Evolutionary conservation across 2,888 invertebrate genomes (phyloP).

Genomic region (Penaeus monodon): DNA sequence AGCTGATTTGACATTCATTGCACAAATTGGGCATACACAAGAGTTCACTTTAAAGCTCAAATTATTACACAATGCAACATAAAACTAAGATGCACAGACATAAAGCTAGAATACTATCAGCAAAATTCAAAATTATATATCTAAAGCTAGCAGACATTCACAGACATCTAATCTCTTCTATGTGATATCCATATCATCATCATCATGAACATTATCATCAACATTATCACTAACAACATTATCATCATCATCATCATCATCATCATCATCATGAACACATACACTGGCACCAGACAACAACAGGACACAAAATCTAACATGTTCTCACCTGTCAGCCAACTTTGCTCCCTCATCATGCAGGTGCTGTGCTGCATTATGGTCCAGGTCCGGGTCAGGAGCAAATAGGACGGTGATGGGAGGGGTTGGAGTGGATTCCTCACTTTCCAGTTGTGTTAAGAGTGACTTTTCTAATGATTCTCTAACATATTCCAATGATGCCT

Average conservation of each 20-base stretch:
- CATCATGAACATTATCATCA: slow-evolving; percentile 8
- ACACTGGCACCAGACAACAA: neutral
- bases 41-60: slow-evolving; percentile 28
- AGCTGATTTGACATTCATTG: slow-evolving; percentile 32
- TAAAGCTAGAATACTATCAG: neutral
- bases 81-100: slow-evolving; percentile 37
- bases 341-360: slow-evolving; percentile 90
- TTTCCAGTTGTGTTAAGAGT: slow-evolving; percentile 87
- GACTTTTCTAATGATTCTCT: slow-evolving; percentile 92
- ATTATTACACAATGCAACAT: slow-evolving; percentile 26
- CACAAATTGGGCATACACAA: slow-evolving; percentile 40
- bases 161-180: too few species aligned
- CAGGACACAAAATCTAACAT: neutral
- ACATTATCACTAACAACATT: too few species aligned
- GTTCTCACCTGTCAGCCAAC: slow-evolving; percentile 83
- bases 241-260: too few species aligned
- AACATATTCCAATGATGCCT: slow-evolving; percentile 91
- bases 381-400: slow-evolving; percentile 85
- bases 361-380: slow-evolving; percentile 86
- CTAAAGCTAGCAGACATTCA: neutral
- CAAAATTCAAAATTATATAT: slow-evolving; percentile 1
- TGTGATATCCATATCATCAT: slow-evolving; percentile 4
- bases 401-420: slow-evolving; percentile 92
- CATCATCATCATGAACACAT: too few species aligned
- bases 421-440: slow-evolving; percentile 89